Evolutionary conservation across 2,113 vertebrate species (phyloP).

Genomic region (Dolichotis patagonum): DNA sequence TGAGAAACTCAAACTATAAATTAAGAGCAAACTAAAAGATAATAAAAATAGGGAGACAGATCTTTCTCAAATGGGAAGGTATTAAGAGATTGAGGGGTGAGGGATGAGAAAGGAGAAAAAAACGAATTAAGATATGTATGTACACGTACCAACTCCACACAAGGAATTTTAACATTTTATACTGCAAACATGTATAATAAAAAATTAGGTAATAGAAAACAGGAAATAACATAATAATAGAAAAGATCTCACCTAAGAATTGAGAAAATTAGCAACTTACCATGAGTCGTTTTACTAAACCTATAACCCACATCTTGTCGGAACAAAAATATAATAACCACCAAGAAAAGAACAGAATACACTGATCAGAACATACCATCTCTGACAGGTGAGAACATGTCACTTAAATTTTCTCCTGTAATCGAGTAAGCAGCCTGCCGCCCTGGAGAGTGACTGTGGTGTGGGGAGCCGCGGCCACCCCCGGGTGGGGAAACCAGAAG

Average conservation of each 20-base stretch:
- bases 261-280: conserved; percentile 40
- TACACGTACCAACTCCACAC: background rate
- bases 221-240: conserved; percentile 18
- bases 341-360: background rate
- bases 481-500: no score
- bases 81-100: background rate
- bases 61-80: background rate
- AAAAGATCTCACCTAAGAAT: background rate
- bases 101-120: background rate
- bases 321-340: background rate
- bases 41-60: background rate
- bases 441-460: no score
- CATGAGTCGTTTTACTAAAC: background rate
- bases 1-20: background rate
- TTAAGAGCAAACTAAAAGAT: background rate
- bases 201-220: background rate
- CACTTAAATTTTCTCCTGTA: conserved; percentile 91
- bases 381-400: conserved; percentile 94
- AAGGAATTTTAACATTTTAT: background rate
- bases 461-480: no score
- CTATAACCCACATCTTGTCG: background rate
- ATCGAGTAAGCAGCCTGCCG: no score
- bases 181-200: background rate
- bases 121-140: background rate
- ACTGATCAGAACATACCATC: conserved; percentile 85